Base-by-base conservation (phyloP, 2,113 vertebrate genomes). In the Rhombomys opimus region DNA sequence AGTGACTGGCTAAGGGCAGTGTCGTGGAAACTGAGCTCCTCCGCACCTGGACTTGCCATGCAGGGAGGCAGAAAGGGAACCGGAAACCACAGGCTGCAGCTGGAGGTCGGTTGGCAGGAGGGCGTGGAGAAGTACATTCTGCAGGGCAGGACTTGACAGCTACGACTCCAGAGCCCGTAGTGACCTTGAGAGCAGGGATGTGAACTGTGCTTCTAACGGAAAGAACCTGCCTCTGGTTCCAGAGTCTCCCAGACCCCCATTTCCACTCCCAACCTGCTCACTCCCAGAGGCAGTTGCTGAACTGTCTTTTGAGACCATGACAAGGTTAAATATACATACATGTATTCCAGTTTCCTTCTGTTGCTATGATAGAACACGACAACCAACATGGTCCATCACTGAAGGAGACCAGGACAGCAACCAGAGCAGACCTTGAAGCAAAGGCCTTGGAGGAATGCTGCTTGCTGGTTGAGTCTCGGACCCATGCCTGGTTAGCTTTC, bases 11-110 rank as follows among this genome's bases (percentile, higher is more conserved):
- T 23, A 38, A 78, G 20, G 72, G 65, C 65, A 67, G 38, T 17
- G 41, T 3, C 9, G 5, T 11, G 13, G 1, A n/a, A 90, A 30
- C 32, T 1, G 0, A 3, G 30, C 25, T 35, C 35, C 15, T 13
- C 41, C 25, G 11, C 12, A 11, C 8, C 61, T 61, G 59, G 46
- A 63, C 7, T 67, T 57, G 6, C 30, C n/a, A n/a, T 32, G 54
- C 10, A 67, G 85, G 1, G 85, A 65, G 7, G 25, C 82, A 67
- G 80, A 59, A 65, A 52, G 2, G 9, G 22, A 6, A 23, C 25
- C 20, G n/a, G 32, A 18, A 23, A 59, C 6, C 9, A 65, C 67
- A 72, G 5, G 2, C 14, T 73, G 41, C 27, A 41, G 52, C 10
- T 59, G 11, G 11, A 41, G 52, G 32, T 57, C 59, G 32, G 7